Evolutionary conservation across 2,797 vertebrate species (phyloP).

Genomic region (Phataginus tetradactyla): DNA sequence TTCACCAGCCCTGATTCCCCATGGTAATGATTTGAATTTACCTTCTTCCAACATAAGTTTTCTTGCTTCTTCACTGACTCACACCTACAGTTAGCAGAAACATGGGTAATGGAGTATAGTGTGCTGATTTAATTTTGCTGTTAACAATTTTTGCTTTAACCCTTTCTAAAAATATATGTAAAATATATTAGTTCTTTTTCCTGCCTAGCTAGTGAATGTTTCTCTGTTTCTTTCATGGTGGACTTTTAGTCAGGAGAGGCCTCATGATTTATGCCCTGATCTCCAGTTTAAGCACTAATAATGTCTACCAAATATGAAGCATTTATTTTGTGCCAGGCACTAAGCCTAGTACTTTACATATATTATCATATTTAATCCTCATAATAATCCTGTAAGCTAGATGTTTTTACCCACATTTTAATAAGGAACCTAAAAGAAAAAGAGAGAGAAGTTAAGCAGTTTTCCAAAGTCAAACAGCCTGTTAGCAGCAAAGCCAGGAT

Average conservation of each 20-base stretch:
- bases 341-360: not conserved
- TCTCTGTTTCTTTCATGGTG: not conserved
- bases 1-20: not conserved
- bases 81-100: not conserved
- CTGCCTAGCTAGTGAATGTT: not conserved
- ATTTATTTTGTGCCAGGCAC: not conserved
- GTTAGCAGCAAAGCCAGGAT: not conserved
- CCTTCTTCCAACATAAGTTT: not conserved
- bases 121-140: not conserved
- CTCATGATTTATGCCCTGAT: not conserved
- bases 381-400: not conserved
- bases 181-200: not conserved
- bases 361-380: not conserved
- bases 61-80: not conserved
- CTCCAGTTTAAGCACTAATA: not conserved
- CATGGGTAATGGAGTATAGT: not conserved
- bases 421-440: not conserved
- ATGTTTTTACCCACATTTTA: conserved; percentile 31
- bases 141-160: not conserved
- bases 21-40: not conserved
- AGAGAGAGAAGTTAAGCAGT: not conserved
- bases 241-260: not conserved
- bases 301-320: not conserved
- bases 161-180: not conserved
- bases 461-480: not conserved